phyloP scores from a whole-genome alignment of 2,888 invertebrate species.

The Congeria kusceri region DNA sequence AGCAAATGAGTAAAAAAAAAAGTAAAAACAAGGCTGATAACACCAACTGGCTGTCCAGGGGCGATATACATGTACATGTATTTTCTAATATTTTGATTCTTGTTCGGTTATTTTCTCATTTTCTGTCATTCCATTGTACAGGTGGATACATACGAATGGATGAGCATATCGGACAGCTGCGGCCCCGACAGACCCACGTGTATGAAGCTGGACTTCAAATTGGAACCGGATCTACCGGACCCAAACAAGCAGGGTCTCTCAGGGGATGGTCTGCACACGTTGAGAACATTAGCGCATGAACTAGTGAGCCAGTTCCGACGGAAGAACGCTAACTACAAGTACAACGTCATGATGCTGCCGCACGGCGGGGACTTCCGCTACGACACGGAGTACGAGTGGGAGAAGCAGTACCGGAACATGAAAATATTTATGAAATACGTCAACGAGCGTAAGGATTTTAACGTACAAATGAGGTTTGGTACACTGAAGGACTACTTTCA shows the following conservation, averaged over 20 bases:
- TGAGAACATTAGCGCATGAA: constrained; percentile 91
- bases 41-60: too few species aligned
- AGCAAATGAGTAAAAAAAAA: too few species aligned
- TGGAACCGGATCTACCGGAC: constrained; percentile 92
- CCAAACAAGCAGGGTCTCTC: constrained; percentile 22
- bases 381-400: constrained; percentile 94
- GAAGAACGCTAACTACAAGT: constrained; percentile 94
- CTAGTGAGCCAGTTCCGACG: constrained; percentile 94
- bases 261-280: constrained; percentile 87
- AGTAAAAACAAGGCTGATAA: too few species aligned
- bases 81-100: too few species aligned
- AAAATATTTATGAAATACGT: constrained; percentile 94
- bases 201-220: constrained; percentile 87
- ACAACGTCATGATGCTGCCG: constrained; percentile 96
- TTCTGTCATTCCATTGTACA: constrained; percentile 86
- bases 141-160: constrained; percentile 97
- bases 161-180: constrained; percentile 98
- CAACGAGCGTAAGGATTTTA: constrained; percentile 89
- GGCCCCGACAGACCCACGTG: constrained; percentile 94
- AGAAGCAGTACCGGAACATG: constrained; percentile 97
- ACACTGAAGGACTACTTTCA: constrained; percentile 95
- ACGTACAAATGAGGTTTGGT: constrained; percentile 88
- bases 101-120: too few species aligned
- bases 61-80: too few species aligned
- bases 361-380: constrained; percentile 98